phyloP scores from a whole-genome alignment of 2,113 vertebrate genomes.

The Fulica atra region DNA sequence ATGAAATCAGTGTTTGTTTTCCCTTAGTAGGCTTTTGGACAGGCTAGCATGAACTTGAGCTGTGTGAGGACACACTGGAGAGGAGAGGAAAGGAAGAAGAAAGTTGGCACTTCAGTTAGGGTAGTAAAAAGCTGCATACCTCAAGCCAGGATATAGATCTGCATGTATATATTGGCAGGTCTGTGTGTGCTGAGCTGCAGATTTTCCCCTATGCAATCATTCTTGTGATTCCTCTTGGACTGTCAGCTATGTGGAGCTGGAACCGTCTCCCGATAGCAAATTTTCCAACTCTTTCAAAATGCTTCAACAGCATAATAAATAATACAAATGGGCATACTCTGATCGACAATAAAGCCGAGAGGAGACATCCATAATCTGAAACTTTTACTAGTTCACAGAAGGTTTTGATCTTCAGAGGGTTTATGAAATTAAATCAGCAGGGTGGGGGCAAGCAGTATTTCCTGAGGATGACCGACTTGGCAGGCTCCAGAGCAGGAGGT shows the following conservation, averaged over 20 bases:
- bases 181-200: not conserved
- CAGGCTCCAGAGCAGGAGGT: not conserved
- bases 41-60: not conserved
- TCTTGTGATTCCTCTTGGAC: not conserved
- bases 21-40: not conserved
- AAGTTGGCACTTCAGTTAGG: not conserved
- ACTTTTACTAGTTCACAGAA: not conserved
- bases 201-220: not conserved
- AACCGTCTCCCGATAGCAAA: rapidly evolving
- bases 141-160: not conserved
- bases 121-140: not conserved
- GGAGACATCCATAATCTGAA: not conserved
- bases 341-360: not conserved
- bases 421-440: not conserved
- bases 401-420: not conserved
- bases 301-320: not conserved
- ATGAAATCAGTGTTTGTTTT: not conserved
- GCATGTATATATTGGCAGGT: not conserved
- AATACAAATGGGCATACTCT: not conserved
- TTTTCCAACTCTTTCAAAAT: not conserved
- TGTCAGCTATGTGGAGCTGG: not conserved
- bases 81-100: not conserved
- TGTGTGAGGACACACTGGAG: not conserved
- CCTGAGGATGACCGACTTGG: not conserved
- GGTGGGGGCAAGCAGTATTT: not conserved